Percentiles rank a stretch among this genome's conserved stretches.
Evolutionary conservation across 2,888 invertebrate genomes (phyloP).

Genomic region (Hanleya hanleyi): DNA sequence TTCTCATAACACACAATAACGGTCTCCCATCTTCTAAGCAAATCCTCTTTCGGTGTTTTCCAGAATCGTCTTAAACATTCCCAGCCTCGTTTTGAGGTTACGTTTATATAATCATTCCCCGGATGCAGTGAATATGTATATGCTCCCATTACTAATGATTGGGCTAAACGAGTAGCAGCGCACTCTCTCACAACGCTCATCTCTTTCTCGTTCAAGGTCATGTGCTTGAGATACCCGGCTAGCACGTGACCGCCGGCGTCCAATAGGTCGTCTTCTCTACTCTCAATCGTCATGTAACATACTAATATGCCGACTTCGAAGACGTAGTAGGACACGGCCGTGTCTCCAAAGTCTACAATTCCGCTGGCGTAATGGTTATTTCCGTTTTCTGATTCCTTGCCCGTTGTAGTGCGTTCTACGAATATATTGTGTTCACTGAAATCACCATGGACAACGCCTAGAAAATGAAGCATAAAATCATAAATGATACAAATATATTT

Average conservation of each 20-base stretch:
- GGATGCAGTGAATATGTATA: constrained; percentile 85
- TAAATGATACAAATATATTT: too few relatives aligned
- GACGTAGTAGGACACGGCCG: constrained; percentile 81
- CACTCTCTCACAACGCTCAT: constrained; percentile 81
- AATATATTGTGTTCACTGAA: constrained; percentile 92
- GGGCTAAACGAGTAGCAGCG: constrained; percentile 85
- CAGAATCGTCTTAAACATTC: constrained; percentile 52
- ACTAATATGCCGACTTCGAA: constrained; percentile 89
- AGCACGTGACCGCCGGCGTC: constrained; percentile 77
- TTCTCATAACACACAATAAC: constrained; percentile 23
- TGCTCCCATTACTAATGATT: constrained; percentile 87
- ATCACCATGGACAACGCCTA: constrained; percentile 88
- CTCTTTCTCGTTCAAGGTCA: constrained; percentile 79
- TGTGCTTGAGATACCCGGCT: constrained; percentile 83
- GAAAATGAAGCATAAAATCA: too few relatives aligned
- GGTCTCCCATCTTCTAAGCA: constrained; percentile 35
- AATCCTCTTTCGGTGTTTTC: constrained; percentile 43
- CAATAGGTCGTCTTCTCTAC: constrained; percentile 76
- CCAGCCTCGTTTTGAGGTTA: constrained; percentile 75
- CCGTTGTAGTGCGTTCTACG: constrained; percentile 69
- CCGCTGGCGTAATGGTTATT: constrained; percentile 79
- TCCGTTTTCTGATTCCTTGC: constrained; percentile 67
- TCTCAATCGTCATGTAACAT: constrained; percentile 85
- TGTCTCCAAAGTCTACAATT: constrained; percentile 91
- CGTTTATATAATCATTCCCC: constrained; percentile 83